phyloP scores from a whole-genome alignment of 92 coral and sea anemone genomes.

The Plumapathes pennacea region DNA sequence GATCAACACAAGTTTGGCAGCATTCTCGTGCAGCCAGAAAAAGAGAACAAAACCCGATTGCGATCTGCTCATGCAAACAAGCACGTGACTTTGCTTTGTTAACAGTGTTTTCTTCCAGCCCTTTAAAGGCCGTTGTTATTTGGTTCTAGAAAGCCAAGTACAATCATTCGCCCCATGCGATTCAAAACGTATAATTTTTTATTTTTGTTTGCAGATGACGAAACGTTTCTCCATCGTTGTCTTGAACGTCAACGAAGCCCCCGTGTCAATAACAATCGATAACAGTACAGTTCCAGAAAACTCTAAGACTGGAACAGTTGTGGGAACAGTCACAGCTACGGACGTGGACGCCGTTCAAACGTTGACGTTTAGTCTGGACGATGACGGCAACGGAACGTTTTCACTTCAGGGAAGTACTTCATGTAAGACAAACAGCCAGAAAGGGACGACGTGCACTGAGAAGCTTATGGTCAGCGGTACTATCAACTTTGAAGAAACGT shows the following conservation, averaged over 20 bases:
- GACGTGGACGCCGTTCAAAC: constrained; percentile 80
- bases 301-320: constrained; percentile 50
- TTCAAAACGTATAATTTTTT: too few species aligned
- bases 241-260: constrained; percentile 86
- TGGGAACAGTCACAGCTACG: constrained; percentile 59
- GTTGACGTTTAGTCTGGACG: constrained; percentile 73
- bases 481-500: constrained; percentile 70
- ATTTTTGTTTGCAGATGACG: constrained; percentile 49
- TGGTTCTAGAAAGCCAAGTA: too few species aligned
- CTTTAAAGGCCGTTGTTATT: too few species aligned
- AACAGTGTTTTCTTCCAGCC: too few species aligned
- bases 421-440: constrained; percentile 20
- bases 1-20: too few species aligned
- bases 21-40: too few species aligned
- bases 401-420: constrained; percentile 40
- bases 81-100: too few species aligned
- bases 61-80: too few species aligned
- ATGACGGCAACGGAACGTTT: constrained; percentile 78
- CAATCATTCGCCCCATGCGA: too few species aligned
- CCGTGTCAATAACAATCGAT: constrained; percentile 66
- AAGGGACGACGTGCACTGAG: constrained; percentile 43
- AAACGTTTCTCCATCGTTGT: constrained; percentile 72
- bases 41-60: too few species aligned
- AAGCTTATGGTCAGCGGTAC: constrained; percentile 60
- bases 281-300: constrained; percentile 65